Evolutionary conservation across 2,888 invertebrate genomes (phyloP), one percentile per base, ranked within the genome.

Genomic region (Apantesis nais): DNA sequence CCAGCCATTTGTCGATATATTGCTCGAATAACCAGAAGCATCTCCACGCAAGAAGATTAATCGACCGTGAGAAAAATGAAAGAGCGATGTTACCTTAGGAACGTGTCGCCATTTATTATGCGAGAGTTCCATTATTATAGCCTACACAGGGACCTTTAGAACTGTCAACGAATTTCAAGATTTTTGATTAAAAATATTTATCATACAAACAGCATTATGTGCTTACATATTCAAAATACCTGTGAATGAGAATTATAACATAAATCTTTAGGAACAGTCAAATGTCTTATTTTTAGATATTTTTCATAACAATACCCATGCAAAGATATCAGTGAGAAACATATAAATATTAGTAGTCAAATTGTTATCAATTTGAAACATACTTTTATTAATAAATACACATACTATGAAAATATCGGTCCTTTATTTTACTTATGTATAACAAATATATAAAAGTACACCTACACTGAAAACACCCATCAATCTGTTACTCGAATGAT

Each of bases 61-160:
- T 92, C 86, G 90, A 86, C 84, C 85, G 88, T 86, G 87, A 83
- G 89, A 90, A 92, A 92, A 91, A 92, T 91, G 92, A 88, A 89
- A 88, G 89, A 90, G 85, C 87, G 83, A 83, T 85, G 88, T 87
- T 90, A 91, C 90, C 90, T 87, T 88, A 82, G 84, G 82, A 85
- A 89, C 89, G 89, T 88, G 89, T 86, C 88, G 84, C 86, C 90
- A 90, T 92, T 89, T 92, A 89, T 92, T 88, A 90, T 87, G 85
- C 85, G 83, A 86, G 82, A 80, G 84, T 86, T 86, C 89, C 88
- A 89, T 91, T 91, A 89, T 88, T 88, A 84, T 83, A 72, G 68
- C 37, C 79, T 67, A 80, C 81, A 82, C 74, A 88, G 82, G 60
- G 81, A 0, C 68, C 19, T 1, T n/a, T 0, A 39, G 66, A 25